Conservation (phyloP, 1,140 invertebrate species). For the Leptopilina boulardi region DNA sequence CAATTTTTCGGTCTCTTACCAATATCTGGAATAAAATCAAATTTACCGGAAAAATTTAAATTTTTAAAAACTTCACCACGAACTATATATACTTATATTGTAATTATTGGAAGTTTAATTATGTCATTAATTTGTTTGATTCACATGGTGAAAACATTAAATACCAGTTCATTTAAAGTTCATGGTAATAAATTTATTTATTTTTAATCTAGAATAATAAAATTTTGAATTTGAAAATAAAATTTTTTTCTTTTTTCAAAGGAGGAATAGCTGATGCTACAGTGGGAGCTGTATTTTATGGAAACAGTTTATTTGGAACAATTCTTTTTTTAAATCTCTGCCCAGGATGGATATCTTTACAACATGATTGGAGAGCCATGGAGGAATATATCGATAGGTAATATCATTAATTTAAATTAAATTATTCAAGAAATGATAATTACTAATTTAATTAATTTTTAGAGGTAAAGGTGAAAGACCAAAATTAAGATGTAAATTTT, state of each 20-base stretch:
- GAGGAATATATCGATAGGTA: constrained; percentile 72
- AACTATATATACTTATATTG: constrained; percentile 54
- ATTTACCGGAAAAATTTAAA: constrained; percentile 54
- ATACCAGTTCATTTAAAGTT: constrained; percentile 56
- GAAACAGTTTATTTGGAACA: constrained; percentile 70
- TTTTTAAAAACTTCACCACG: constrained; percentile 57
- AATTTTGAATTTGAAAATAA: constrained; percentile 23
- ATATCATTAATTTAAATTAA: no score
- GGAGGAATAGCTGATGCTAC: constrained; percentile 74
- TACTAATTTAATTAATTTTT: constrained; percentile 8
- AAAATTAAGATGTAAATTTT: constrained; percentile 65
- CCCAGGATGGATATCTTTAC: constrained; percentile 68
- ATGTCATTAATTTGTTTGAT: constrained; percentile 61
- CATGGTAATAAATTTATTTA: constrained; percentile 66
- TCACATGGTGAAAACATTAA: constrained; percentile 68
- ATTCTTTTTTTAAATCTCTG: constrained; percentile 71
- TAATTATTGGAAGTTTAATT: constrained; percentile 50
- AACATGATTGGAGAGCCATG: constrained; percentile 71
- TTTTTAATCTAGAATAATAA: background rate
- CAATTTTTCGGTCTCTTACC: constrained; percentile 72
- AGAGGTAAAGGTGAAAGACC: constrained; percentile 58
- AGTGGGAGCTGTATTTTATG: constrained; percentile 74
- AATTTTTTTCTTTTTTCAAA: constrained; percentile 51
- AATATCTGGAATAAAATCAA: constrained; percentile 54
- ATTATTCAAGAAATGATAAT: background rate